Conservation (phyloP, 2,113 vertebrate species). For the Gymnocephalus cernua region DNA sequence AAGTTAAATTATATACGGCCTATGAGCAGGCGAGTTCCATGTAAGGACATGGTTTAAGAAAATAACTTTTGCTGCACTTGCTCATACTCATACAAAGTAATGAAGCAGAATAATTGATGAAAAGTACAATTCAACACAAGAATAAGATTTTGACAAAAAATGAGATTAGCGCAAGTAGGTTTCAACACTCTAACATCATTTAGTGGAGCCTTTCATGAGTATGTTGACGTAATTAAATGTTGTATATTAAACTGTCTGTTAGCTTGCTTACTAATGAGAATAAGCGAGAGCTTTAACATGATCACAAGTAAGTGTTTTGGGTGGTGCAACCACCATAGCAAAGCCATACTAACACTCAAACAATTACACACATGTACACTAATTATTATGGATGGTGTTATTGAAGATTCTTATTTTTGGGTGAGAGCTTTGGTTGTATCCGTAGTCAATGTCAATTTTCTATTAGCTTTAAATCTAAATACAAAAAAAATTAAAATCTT, state of each 20-base stretch:
- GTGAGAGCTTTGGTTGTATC: neutral
- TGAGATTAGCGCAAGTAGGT: neutral
- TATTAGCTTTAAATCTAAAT: neutral
- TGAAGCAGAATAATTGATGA: conserved; percentile 42
- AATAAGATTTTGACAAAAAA: neutral
- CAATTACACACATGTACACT: neutral
- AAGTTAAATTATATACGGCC: conserved; percentile 49
- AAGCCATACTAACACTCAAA: neutral
- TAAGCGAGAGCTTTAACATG: neutral
- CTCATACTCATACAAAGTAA: neutral
- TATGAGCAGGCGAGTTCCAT: conserved; percentile 28
- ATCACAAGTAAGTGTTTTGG: neutral
- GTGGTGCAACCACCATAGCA: neutral
- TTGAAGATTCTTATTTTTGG: neutral
- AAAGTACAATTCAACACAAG: conserved; percentile 7
- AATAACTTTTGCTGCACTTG: conserved; percentile 36
- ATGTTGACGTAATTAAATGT: neutral
- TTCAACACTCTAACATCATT: neutral
- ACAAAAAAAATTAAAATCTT: neutral
- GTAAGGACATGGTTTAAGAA: conserved; percentile 37
- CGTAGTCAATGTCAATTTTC: neutral
- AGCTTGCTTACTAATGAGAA: neutral
- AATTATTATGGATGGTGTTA: neutral
- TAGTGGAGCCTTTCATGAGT: neutral
- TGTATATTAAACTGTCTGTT: conserved; percentile 2